A percentile compares a stretch with the other conserved stretches of the same genome.
These are phyloP conservation scores for Eristalis arbustorum DNA, from an alignment of 2,888 invertebrate species.

Conservation along the genomic window DNA sequence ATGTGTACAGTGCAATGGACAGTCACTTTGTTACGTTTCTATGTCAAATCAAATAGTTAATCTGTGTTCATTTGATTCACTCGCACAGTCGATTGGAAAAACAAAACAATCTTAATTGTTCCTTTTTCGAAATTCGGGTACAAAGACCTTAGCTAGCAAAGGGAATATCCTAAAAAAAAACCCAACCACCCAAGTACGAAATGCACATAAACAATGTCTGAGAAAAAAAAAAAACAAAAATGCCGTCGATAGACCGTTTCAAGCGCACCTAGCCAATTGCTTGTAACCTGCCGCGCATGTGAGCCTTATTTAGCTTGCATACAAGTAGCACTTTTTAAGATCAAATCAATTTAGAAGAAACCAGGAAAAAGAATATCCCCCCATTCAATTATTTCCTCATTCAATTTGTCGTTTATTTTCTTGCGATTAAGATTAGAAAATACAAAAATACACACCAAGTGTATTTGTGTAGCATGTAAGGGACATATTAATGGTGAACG, in stretches of 20 bases:
- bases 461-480: not conserved
- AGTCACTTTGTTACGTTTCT: too few relatives aligned
- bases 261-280: conserved; percentile 61
- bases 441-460: conserved; percentile 8
- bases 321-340: conserved; percentile 57
- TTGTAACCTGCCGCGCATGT: conserved; percentile 68
- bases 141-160: conserved; percentile 46
- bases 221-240: conserved; percentile 4
- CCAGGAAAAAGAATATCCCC: not conserved
- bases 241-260: conserved; percentile 47
- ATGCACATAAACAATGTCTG: not conserved
- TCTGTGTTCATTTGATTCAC: not conserved
- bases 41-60: too few relatives aligned
- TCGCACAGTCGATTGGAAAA: not conserved
- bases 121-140: conserved; percentile 56
- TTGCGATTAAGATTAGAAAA: not conserved
- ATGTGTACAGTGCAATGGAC: too few relatives aligned
- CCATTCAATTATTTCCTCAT: conserved; percentile 16
- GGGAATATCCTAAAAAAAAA: not conserved
- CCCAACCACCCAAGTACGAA: conserved; percentile 10
- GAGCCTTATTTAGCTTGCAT: conserved; percentile 64
- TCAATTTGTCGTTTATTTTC: conserved; percentile 23
- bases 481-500: conserved; percentile 40
- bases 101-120: conserved; percentile 60
- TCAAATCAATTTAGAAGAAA: conserved; percentile 13